phyloP scores from a whole-genome alignment of 2,113 vertebrate genomes.

The Hiodon tergisus region DNA sequence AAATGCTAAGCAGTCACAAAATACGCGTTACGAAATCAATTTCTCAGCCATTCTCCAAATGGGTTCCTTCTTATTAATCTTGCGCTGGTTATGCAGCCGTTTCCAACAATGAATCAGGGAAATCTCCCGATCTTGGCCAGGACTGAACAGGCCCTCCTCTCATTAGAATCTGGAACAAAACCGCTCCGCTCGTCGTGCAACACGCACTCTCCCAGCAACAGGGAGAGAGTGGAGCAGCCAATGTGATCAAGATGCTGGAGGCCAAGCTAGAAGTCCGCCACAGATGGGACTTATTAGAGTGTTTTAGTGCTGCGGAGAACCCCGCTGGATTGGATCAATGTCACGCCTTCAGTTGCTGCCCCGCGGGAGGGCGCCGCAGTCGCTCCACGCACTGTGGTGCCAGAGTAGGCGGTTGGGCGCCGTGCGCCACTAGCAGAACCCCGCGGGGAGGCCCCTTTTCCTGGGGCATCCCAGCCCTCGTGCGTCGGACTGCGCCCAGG shows the following conservation, averaged over 20 bases:
- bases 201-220: background rate
- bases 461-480: background rate
- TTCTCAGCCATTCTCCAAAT: background rate
- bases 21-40: background rate
- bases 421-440: background rate
- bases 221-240: background rate
- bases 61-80: background rate
- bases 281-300: conserved; percentile 35
- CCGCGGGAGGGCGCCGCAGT: background rate
- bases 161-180: conserved; percentile 1
- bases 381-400: background rate
- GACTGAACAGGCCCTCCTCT: conserved; percentile 6
- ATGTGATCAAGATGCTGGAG: conserved; percentile 5
- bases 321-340: conserved; percentile 32
- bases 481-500: background rate
- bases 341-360: conserved; percentile 15
- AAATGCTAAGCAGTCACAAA: too few relatives aligned
- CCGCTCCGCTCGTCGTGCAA: background rate
- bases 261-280: conserved; percentile 12
- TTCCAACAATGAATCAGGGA: background rate
- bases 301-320: conserved; percentile 27
- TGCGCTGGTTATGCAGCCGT: background rate
- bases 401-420: too few relatives aligned
- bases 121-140: conserved; percentile 7
- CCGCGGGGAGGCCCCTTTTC: background rate